Percentiles rank a stretch among this genome's conserved stretches.
Evolutionary conservation across 2,888 invertebrate genomes (phyloP).

Genomic region (Nephrotoma guestfalica): DNA sequence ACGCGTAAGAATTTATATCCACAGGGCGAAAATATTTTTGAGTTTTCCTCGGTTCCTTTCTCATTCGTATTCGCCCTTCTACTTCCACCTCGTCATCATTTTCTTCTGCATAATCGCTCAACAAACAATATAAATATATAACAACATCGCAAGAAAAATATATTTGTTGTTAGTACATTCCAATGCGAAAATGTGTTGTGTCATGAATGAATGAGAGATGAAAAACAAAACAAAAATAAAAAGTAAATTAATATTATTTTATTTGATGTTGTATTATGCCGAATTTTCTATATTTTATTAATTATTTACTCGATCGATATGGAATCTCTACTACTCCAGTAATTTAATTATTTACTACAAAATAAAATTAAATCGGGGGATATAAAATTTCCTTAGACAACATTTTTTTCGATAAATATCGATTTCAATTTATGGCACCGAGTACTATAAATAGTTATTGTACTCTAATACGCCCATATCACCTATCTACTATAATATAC

Average conservation of each 20-base stretch:
- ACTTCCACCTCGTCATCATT: too few species aligned
- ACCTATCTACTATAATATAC: neutral
- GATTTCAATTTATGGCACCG: too few species aligned
- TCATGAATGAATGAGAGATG: neutral
- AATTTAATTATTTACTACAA: neutral
- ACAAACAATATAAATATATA: neutral
- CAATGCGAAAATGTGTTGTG: neutral
- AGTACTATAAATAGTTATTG: neutral
- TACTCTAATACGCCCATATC: neutral
- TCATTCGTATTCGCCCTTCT: too few species aligned
- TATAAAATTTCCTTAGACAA: too few species aligned
- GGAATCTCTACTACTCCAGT: neutral
- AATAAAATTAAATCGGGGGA: too few species aligned
- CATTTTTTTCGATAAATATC: too few species aligned
- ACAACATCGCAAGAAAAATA: neutral
- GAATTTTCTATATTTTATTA: neutral
- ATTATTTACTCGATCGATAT: neutral
- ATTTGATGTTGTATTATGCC: neutral
- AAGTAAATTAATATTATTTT: neutral
- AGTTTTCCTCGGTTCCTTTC: neutral
- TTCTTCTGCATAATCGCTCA: neutral
- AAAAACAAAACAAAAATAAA: neutral
- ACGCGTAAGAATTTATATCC: neutral
- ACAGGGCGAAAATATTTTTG: neutral
- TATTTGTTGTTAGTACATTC: neutral